These are phyloP conservation scores for Tillus elongatus DNA, from an alignment of 2,888 invertebrate genomes.

Conservation along the genomic window DNA sequence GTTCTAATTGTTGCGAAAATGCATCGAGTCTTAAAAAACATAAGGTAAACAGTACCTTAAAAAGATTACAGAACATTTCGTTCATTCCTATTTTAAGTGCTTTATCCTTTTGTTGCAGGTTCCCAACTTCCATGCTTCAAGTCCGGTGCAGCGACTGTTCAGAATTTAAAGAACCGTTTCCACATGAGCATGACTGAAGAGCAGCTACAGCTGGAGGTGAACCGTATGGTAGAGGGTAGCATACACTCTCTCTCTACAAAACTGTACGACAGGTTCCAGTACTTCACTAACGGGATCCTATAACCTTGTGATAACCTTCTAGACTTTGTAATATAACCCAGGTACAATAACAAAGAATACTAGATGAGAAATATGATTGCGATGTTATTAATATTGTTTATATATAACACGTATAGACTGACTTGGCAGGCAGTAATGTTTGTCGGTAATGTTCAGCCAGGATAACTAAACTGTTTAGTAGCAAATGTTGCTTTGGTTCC, in stretches of 20 bases:
- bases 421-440: too few species aligned
- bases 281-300: conserved; percentile 94
- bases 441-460: too few species aligned
- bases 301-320: conserved; percentile 36
- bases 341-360: too few species aligned
- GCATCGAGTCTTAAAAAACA: too few species aligned
- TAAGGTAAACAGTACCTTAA: too few species aligned
- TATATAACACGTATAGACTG: conserved; percentile 6
- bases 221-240: conserved; percentile 88
- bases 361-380: too few species aligned
- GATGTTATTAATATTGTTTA: too few species aligned
- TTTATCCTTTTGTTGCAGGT: conserved; percentile 52
- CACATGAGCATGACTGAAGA: conserved; percentile 91
- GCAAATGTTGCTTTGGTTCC: conserved; percentile 13
- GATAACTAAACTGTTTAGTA: too few species aligned
- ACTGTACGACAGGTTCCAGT: conserved; percentile 98
- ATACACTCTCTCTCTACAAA: conserved; percentile 94
- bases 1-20: too few species aligned
- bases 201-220: conserved; percentile 85
- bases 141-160: conserved; percentile 82
- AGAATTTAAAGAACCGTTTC: conserved; percentile 87
- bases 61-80: neutral
- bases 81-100: neutral
- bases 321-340: too few species aligned
- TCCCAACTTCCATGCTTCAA: conserved; percentile 95